These are phyloP conservation scores for Geotrypetes seraphini DNA, from an alignment of 2,797 vertebrate genomes.

Conservation along the genomic window DNA sequence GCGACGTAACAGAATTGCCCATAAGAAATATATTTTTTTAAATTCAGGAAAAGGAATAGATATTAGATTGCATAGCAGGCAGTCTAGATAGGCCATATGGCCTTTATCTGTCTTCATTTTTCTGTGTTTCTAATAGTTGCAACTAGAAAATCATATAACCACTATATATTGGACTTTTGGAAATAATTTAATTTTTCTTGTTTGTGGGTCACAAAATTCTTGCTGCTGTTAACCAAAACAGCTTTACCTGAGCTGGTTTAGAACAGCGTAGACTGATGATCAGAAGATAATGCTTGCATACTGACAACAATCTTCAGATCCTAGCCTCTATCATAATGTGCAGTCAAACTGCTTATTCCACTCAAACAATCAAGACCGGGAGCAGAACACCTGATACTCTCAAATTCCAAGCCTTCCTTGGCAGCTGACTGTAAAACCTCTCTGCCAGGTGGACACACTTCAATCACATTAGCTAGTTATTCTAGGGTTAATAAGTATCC, in stretches of 20 bases:
- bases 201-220: too few relatives aligned
- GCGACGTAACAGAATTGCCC: too few relatives aligned
- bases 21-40: too few relatives aligned
- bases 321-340: slow-evolving; percentile 70
- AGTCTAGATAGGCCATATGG: too few relatives aligned
- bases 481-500: slow-evolving; percentile 88
- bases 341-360: slow-evolving; percentile 81
- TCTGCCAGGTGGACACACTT: slow-evolving; percentile 84
- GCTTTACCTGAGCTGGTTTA: slow-evolving; percentile 14
- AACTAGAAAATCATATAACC: too few relatives aligned
- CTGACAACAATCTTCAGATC: slow-evolving; percentile 69
- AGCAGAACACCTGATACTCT: slow-evolving; percentile 84
- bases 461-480: slow-evolving; percentile 81
- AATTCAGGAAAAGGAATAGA: too few relatives aligned
- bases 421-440: slow-evolving; percentile 82
- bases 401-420: slow-evolving; percentile 67
- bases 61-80: too few relatives aligned
- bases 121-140: too few relatives aligned
- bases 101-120: too few relatives aligned
- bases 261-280: slow-evolving; percentile 22
- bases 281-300: slow-evolving; percentile 55
- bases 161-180: too few relatives aligned
- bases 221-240: too few relatives aligned
- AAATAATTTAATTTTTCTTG: too few relatives aligned
- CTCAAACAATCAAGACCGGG: slow-evolving; percentile 73